Conservation (phyloP, 2,113 vertebrate species). For the Dasypus novemcinctus region DNA sequence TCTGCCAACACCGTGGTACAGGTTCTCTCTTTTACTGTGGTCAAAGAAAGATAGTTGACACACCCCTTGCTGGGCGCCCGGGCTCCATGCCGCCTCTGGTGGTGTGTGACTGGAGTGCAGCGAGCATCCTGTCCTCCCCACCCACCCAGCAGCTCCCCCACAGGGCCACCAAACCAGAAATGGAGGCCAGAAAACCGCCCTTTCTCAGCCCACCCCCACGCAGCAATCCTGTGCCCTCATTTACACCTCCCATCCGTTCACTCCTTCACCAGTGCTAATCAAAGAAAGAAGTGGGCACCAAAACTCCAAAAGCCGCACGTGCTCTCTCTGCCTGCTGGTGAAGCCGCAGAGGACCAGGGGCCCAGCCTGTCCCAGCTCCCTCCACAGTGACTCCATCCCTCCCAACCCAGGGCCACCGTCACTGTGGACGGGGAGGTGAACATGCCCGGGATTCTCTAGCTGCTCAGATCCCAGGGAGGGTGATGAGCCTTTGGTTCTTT, state of each 20-base stretch:
- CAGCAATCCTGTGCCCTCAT: neutral
- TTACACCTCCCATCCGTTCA: neutral
- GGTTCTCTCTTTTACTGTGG: neutral
- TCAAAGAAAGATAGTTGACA: neutral
- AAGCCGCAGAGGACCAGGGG: neutral
- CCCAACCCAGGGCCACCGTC: neutral
- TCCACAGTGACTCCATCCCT: neutral
- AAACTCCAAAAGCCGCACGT: neutral
- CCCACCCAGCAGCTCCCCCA: neutral
- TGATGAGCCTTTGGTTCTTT: neutral
- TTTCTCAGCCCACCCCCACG: neutral
- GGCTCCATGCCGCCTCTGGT: neutral
- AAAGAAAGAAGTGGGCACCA: neutral
- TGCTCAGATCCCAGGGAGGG: neutral
- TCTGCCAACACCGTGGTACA: neutral
- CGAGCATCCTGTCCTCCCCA: neutral
- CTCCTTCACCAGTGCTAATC: neutral
- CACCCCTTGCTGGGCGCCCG: neutral
- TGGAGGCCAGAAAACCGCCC: neutral
- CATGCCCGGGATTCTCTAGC: neutral
- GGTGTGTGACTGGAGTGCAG: neutral
- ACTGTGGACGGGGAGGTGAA: neutral
- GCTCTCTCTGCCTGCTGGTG: neutral
- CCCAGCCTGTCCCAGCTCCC: neutral
- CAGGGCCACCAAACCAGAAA: neutral